Evolutionary conservation across 2,797 vertebrate genomes (phyloP).

Genomic region (Ctenopoma kingsleyae): DNA sequence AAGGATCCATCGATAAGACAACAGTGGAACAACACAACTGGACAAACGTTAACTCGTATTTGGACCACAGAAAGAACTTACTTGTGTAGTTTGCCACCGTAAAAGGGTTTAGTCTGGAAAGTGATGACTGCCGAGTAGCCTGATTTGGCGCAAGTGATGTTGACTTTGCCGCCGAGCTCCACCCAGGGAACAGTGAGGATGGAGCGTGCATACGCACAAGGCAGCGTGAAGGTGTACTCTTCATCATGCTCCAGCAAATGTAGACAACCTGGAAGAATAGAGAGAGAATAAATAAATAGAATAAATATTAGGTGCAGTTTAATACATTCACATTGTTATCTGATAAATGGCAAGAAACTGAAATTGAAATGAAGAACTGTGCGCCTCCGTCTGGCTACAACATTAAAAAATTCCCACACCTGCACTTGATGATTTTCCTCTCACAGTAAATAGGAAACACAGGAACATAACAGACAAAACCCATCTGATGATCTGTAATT

Average conservation of each 20-base stretch:
- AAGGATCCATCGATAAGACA: no score
- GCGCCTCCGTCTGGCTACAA: no score
- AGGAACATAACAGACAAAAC: no score
- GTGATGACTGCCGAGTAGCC: slow-evolving; percentile 97
- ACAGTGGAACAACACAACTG: no score
- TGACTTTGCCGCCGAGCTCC: slow-evolving; percentile 97
- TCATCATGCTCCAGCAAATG: slow-evolving; percentile 94
- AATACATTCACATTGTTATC: no score
- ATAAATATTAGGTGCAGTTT: not conserved
- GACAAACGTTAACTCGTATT: not conserved
- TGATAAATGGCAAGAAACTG: no score
- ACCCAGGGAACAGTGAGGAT: slow-evolving; percentile 99
- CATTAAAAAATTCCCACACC: no score
- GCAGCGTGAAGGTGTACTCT: slow-evolving; percentile 96
- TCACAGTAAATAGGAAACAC: no score
- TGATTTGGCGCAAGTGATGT: slow-evolving; percentile 91
- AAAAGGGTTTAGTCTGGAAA: slow-evolving; percentile 98
- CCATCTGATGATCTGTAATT: no score
- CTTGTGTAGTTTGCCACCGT: slow-evolving; percentile 97
- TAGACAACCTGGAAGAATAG: slow-evolving; percentile 85
- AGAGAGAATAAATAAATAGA: not conserved
- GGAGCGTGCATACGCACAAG: slow-evolving; percentile 96
- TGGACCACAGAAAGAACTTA: slow-evolving; percentile 56
- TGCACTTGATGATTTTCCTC: no score
- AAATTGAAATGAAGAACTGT: no score